These are phyloP conservation scores for Protosalanx chinensis DNA, from an alignment of 2,797 vertebrate genomes.

Conservation along the genomic window DNA sequence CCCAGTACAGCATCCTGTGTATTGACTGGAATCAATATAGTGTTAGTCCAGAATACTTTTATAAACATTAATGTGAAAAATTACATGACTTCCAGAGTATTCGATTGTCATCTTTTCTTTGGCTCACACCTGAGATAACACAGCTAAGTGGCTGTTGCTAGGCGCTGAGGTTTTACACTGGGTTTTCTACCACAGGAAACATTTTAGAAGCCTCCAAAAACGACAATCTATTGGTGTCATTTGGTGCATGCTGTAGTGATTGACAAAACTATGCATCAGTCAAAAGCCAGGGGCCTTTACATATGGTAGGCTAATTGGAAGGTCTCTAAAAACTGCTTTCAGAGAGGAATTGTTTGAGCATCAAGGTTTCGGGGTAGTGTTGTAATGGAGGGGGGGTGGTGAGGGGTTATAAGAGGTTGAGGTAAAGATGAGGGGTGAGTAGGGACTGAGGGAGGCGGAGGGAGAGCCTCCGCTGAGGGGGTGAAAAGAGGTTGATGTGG, in stretches of 20 bases:
- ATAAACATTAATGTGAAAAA: not conserved
- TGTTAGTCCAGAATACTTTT: too few species aligned
- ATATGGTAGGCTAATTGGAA: not conserved
- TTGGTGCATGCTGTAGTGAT: not conserved
- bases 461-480: not conserved
- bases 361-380: not conserved
- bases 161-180: too few species aligned
- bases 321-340: not conserved
- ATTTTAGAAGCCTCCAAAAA: too few species aligned
- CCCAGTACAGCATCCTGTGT: too few species aligned
- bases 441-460: not conserved
- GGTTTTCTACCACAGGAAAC: too few species aligned
- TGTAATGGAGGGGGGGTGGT: not conserved
- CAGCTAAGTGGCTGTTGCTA: not conserved
- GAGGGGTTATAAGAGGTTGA: too few species aligned
- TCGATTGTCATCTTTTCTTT: not conserved
- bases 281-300: not conserved
- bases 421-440: too few species aligned
- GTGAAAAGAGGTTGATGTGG: too few species aligned
- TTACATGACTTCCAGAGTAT: not conserved
- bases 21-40: too few species aligned
- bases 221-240: not conserved
- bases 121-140: not conserved
- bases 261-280: not conserved
- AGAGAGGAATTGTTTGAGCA: not conserved